phyloP scores from a whole-genome alignment of 1,140 invertebrate species.

The Atopsyche davidsoni region DNA sequence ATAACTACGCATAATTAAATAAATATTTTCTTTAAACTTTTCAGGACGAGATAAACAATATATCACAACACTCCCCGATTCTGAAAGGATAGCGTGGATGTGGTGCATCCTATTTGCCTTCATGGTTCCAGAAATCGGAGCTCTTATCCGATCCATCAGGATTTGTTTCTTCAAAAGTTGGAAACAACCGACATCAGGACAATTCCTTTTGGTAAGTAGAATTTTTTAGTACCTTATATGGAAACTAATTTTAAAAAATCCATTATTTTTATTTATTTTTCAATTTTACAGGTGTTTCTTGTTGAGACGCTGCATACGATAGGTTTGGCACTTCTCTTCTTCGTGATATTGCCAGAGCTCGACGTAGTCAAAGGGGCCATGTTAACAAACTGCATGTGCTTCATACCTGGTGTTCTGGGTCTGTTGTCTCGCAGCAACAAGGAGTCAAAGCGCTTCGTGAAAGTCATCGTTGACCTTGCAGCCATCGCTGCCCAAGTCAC shows the following conservation, averaged over 20 bases:
- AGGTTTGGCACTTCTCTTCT: conserved; percentile 78
- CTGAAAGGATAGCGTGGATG: conserved; percentile 84
- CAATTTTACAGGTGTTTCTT: conserved; percentile 53
- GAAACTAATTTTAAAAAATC: conserved; percentile 1
- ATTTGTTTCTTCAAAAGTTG: conserved; percentile 90
- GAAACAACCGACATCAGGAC: conserved; percentile 54
- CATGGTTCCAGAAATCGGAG: conserved; percentile 80
- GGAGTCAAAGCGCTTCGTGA: conserved; percentile 71
- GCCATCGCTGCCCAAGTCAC: conserved; percentile 81
- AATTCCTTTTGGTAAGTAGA: conserved; percentile 55
- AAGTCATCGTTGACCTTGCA: conserved; percentile 74
- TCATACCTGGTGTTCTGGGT: conserved; percentile 68
- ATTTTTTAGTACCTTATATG: neutral
- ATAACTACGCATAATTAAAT: no score
- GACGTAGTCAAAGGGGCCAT: conserved; percentile 90
- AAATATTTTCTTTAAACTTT: no score
- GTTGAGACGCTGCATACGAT: conserved; percentile 83
- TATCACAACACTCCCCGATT: conserved; percentile 67
- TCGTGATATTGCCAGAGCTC: conserved; percentile 80
- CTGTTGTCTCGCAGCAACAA: conserved; percentile 72
- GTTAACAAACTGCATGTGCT: conserved; percentile 89
- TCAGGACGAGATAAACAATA: conserved; percentile 80
- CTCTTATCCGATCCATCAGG: conserved; percentile 73
- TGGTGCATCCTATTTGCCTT: conserved; percentile 88
- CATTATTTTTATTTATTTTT: conserved; percentile 1